Base-by-base conservation (phyloP, 2,888 invertebrate genomes). In the Plebejus anna region DNA sequence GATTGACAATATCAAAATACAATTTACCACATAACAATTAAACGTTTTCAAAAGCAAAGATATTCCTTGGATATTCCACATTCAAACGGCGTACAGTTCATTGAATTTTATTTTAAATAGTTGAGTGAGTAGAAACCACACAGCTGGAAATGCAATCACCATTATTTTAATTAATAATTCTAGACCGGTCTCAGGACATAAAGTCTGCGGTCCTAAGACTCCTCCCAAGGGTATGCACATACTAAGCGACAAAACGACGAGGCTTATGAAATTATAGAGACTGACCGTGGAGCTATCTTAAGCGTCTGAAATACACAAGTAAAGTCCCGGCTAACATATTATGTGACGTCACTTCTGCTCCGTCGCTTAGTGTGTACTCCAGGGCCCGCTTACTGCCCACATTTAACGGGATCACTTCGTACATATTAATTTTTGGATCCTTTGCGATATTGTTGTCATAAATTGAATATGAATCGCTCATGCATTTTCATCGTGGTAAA, bases 91-190 rank as follows among this genome's bases (percentile, higher is more conserved):
- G 73, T 72, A 13, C 51, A 11, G 9, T 73, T 73, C 73, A 73
- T 73, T 73, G 73, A 73, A 73, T 73, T 73, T 73, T 73, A 73
- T 73, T 73, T 73, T 73, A 73, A 73, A 73, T 32, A 70, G 70
- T 75, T 55, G 70, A 70, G 51, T 51, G 51, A 70, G 32, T 86
- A 83, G 82, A 82, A 82, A 86, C 87, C 88, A 84, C 89, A 87
- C 84, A 85, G 82, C 82, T 82, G 88, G 87, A 90, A 91, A 91
- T 90, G 90, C 89, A 90, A 91, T 91, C 89, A 90, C 85, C 88
- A 90, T 92, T 89, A 85, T 84, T 89, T 90, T 90, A 91, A 91
- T 92, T 92, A 92, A 90, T 92, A 92, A 92, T 92, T 92, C 92
- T 90, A 90, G 90, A 91, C 88, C 82, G 84, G 88, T 90, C 91